Base-by-base conservation (phyloP, 1,140 invertebrate species). In the Lucilia cuprina region DNA sequence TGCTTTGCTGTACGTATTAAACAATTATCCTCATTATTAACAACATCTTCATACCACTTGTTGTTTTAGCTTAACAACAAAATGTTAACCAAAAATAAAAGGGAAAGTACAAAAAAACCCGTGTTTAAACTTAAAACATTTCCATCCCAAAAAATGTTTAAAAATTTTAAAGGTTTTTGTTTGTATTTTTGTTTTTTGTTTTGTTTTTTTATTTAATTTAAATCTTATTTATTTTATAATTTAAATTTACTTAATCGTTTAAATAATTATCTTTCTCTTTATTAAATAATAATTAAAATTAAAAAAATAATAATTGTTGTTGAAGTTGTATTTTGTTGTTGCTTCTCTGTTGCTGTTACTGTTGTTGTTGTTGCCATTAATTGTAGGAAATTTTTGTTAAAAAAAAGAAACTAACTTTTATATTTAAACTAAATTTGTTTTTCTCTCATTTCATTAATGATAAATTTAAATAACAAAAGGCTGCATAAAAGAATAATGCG, bases 171-270 rank as follows among this genome's bases (percentile, higher is more conserved):
- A 12, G 50, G 50, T 55, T 13, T 13, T 55, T 55, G 50, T 55
- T 49, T 0, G 49, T 49, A 49, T 49, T 49, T 85, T 80, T 70
- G 83, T 83, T n/a, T 85, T 83, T 83, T 34, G 3, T 21, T 83
- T 74, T 30, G 80, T 85, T 70, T 70, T 85, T 89, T 83, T 41
- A 35, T 85, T 85, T 85, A 65, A 82, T 75, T 83, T 85, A 83
- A 84, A 83, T 83, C 55, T 77, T 82, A 74, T 85, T 83, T 84
- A 70, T 74, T 84, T 89, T 90, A 89, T 91, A 90, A 91, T 91
- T 91, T 91, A 90, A 89, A 88, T 86, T 90, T 89, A 89, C 89
- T 91, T 91, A 91, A 89, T 89, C 85, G 86, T 91, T 89, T 91
- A 91, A 89, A 90, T 91, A 89, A 89, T 91, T 89, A 90, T 91